These are phyloP conservation scores for Psilopsiagon aymara DNA, from an alignment of 2,113 vertebrate genomes.

Conservation along the genomic window DNA sequence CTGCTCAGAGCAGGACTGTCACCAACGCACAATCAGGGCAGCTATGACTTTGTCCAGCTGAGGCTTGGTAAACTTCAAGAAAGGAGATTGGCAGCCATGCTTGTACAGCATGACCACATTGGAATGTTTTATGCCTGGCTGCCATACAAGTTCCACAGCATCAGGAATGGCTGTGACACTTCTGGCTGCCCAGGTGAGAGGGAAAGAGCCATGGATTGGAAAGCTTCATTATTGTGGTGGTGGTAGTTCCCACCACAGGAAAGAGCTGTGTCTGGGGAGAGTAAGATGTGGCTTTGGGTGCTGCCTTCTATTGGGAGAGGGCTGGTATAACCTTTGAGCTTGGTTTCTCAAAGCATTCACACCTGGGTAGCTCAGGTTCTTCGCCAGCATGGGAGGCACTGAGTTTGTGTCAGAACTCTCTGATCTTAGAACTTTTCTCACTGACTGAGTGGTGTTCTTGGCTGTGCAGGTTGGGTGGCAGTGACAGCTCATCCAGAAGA, in stretches of 20 bases:
- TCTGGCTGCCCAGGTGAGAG: not conserved
- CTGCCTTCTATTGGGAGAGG: not conserved
- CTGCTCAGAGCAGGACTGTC: not conserved
- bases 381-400: not conserved
- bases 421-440: not conserved
- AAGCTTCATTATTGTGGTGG: not conserved
- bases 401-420: not conserved
- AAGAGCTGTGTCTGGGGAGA: not conserved
- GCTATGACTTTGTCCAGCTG: not conserved
- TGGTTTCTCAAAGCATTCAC: not conserved
- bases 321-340: not conserved
- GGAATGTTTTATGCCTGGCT: not conserved
- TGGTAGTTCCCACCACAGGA: not conserved
- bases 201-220: not conserved
- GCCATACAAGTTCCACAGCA: not conserved
- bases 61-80: not conserved
- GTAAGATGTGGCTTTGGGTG: not conserved
- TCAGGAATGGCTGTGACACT: not conserved
- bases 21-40: not conserved
- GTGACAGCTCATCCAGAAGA: conserved; percentile 78
- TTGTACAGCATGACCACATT: not conserved
- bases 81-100: not conserved
- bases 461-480: conserved; percentile 87
- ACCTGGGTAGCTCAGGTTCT: not conserved
- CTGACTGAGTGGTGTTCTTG: not conserved